A percentile compares a stretch with the other conserved stretches of the same genome.
These are phyloP conservation scores for Galendromus occidentalis DNA, from an alignment of 1,140 invertebrate species.

Conservation along the genomic window DNA sequence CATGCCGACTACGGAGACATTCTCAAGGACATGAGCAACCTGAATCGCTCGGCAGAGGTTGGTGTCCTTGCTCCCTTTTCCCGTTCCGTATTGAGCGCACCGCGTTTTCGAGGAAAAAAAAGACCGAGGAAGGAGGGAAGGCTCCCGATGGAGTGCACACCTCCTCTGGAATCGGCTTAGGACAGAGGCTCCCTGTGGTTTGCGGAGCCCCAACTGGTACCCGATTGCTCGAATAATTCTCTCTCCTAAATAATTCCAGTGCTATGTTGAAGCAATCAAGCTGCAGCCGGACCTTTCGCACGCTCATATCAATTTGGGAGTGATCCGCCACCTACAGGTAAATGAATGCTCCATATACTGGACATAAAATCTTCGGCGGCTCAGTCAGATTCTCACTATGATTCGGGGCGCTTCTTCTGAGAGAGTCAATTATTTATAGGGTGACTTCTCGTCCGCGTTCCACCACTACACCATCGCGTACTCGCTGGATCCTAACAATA, in stretches of 20 bases:
- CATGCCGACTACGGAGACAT: conserved; percentile 20
- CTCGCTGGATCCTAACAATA: conserved; percentile 18
- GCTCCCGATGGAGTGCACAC: too few relatives aligned
- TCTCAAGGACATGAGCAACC: conserved; percentile 19
- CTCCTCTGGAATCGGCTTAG: too few relatives aligned
- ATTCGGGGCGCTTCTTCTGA: too few relatives aligned
- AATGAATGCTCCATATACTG: background rate
- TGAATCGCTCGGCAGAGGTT: conserved; percentile 19
- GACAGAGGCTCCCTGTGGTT: too few relatives aligned
- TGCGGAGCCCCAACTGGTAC: too few relatives aligned
- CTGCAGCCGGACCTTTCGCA: conserved; percentile 20
- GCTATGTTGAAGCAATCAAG: conserved; percentile 21
- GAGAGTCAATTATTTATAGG: conserved; percentile 15
- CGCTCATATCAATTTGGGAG: conserved; percentile 24
- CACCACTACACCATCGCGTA: conserved; percentile 21
- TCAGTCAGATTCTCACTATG: too few relatives aligned
- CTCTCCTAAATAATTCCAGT: conserved; percentile 16
- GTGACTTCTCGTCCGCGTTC: conserved; percentile 19
- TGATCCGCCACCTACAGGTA: conserved; percentile 23
- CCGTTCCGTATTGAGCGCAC: too few relatives aligned
- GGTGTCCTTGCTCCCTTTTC: background rate
- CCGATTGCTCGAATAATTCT: too few relatives aligned
- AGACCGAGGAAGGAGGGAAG: too few relatives aligned
- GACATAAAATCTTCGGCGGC: too few relatives aligned
- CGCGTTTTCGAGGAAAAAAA: too few relatives aligned